phyloP scores from a whole-genome alignment of 2,113 vertebrate species.

The Etheostoma spectabile region DNA sequence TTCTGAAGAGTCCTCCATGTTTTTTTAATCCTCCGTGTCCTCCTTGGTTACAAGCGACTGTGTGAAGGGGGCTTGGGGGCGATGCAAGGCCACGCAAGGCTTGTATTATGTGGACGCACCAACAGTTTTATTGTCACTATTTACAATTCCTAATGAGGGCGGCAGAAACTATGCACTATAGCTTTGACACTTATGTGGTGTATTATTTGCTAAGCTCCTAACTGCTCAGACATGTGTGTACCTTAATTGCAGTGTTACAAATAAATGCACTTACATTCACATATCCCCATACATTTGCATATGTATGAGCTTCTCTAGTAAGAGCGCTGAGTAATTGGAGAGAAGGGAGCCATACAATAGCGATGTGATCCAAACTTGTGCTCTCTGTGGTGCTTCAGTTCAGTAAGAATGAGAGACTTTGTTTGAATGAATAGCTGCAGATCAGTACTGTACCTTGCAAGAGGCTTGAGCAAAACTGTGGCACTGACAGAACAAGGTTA shows the following conservation, averaged over 20 bases:
- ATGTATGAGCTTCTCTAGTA: slow-evolving; percentile 46
- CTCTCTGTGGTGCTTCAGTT: slow-evolving; percentile 42
- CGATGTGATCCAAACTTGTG: slow-evolving; percentile 44
- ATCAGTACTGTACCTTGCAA: slow-evolving; percentile 48
- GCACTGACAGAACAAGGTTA: slow-evolving; percentile 62
- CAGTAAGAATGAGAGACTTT: slow-evolving; percentile 54
- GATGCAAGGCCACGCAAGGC: no score
- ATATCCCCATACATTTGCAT: slow-evolving; percentile 30
- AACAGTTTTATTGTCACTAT: no score
- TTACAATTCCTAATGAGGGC: no score
- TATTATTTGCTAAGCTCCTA: slow-evolving; percentile 4
- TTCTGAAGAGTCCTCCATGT: no score
- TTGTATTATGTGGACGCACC: no score
- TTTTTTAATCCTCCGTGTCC: no score
- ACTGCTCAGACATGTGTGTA: neutral
- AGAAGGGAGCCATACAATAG: slow-evolving; percentile 53
- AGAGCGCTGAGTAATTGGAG: slow-evolving; percentile 62
- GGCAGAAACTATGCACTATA: no score
- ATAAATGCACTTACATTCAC: slow-evolving; percentile 8
- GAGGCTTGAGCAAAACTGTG: slow-evolving; percentile 25
- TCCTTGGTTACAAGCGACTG: no score
- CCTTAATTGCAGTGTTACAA: slow-evolving; percentile 5
- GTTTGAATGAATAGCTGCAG: slow-evolving; percentile 62
- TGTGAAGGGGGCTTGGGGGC: no score
- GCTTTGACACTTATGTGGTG: neutral